A percentile compares a stretch with the other conserved stretches of the same genome.
Conservation (phyloP, 2,888 invertebrate genomes). For the Gasteruption jaculator region DNA sequence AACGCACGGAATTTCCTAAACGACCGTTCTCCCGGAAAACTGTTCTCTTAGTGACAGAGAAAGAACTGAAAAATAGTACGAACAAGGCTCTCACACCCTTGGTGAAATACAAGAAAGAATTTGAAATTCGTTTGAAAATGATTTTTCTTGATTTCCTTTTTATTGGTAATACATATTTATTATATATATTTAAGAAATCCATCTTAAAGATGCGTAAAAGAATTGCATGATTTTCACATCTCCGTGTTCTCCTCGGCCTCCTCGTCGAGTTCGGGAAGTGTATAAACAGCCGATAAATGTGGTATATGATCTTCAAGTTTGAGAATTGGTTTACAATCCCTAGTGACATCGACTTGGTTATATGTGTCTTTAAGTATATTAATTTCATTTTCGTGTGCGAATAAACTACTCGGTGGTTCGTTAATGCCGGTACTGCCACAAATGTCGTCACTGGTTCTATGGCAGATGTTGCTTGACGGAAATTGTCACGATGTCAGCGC, state of each 20-base stretch:
- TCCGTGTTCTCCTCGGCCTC: constrained; percentile 48
- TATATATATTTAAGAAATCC: constrained; percentile 1
- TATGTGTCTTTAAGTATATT: constrained; percentile 49
- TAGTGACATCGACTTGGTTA: constrained; percentile 49
- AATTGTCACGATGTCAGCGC: constrained; percentile 73
- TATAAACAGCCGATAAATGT: constrained; percentile 44
- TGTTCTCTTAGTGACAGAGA: too few relatives aligned
- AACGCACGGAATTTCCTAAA: too few relatives aligned
- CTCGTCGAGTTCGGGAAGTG: constrained; percentile 47
- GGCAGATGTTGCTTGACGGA: constrained; percentile 50
- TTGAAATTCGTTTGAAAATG: background rate
- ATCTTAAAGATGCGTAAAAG: constrained; percentile 16
- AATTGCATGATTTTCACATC: constrained; percentile 33
- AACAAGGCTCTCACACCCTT: too few relatives aligned
- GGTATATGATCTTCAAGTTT: constrained; percentile 45
- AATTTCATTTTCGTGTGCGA: constrained; percentile 49
- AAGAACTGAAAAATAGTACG: too few relatives aligned
- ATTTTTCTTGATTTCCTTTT: background rate
- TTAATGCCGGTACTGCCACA: constrained; percentile 31
- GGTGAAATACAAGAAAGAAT: too few relatives aligned
- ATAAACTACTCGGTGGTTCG: constrained; percentile 43
- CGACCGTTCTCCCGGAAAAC: too few relatives aligned
- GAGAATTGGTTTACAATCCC: constrained; percentile 48
- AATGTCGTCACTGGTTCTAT: constrained; percentile 45
- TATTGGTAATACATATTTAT: too few relatives aligned